These are phyloP conservation scores for Anser cygnoides DNA, from an alignment of 2,113 vertebrate genomes.

Conservation along the genomic window DNA sequence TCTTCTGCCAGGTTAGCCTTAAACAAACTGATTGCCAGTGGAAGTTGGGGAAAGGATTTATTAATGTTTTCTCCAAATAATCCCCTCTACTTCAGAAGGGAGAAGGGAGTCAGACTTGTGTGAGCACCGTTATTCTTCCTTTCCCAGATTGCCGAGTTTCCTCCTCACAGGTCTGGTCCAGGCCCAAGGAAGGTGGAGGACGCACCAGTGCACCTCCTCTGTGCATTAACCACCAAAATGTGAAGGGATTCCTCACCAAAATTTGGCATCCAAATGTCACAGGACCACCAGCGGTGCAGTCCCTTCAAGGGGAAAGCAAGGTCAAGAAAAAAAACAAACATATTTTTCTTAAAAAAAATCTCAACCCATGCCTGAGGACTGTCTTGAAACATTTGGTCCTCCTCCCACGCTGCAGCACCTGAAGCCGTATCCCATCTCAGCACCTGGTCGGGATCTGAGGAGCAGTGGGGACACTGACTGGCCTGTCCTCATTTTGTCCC, in stretches of 20 bases:
- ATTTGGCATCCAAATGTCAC: not conserved
- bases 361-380: not conserved
- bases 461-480: not conserved
- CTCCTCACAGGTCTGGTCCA: not conserved
- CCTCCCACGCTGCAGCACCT: not conserved
- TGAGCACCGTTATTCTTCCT: accelerated
- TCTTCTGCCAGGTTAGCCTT: not conserved
- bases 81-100: not conserved
- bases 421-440: not conserved
- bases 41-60: not conserved
- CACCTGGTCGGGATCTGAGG: not conserved
- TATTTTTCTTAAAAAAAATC: not conserved
- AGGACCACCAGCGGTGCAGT: accelerated
- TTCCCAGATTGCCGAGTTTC: not conserved
- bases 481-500: not conserved
- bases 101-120: not conserved
- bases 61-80: not conserved
- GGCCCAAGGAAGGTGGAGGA: not conserved
- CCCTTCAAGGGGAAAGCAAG: not conserved
- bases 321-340: not conserved
- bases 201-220: accelerated
- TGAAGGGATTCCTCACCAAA: not conserved
- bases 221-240: not conserved
- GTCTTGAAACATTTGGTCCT: not conserved
- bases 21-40: not conserved